These are phyloP conservation scores for Drosophila lacertosa DNA, from an alignment of 1,140 invertebrate species.

Conservation along the genomic window DNA sequence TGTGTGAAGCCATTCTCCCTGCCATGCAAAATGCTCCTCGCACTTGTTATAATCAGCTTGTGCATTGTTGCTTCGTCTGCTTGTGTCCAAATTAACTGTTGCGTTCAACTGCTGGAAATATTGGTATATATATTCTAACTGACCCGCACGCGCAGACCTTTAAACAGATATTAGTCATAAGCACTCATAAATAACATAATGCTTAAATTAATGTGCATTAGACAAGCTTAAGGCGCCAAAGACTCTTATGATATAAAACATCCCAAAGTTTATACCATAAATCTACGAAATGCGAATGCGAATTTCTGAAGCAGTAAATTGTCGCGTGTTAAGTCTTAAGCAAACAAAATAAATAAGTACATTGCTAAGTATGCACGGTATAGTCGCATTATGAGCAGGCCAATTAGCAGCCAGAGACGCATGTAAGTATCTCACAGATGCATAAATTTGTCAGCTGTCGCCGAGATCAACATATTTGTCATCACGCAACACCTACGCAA, in stretches of 20 bases:
- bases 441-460: slow-evolving; percentile 73
- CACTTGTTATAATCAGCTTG: slow-evolving; percentile 28
- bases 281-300: slow-evolving; percentile 32
- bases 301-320: slow-evolving; percentile 22
- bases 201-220: slow-evolving; percentile 48
- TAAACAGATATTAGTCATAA: slow-evolving; percentile 62
- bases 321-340: slow-evolving; percentile 30
- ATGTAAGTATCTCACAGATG: slow-evolving; percentile 38
- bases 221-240: slow-evolving; percentile 46
- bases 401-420: slow-evolving; percentile 55
- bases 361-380: slow-evolving; percentile 10
- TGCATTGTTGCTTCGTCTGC: slow-evolving; percentile 11
- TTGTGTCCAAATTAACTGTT: slow-evolving; percentile 25
- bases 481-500: slow-evolving; percentile 26
- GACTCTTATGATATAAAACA: slow-evolving; percentile 39
- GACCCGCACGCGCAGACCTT: slow-evolving; percentile 25
- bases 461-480: slow-evolving; percentile 39
- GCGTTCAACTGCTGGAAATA: not conserved
- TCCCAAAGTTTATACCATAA: slow-evolving; percentile 58
- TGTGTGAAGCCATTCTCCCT: slow-evolving; percentile 12
- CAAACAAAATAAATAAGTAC: slow-evolving; percentile 34
- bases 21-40: slow-evolving; percentile 13
- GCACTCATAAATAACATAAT: slow-evolving; percentile 39
- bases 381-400: slow-evolving; percentile 33
- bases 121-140: not conserved